Evolutionary conservation across 1,140 invertebrate genomes (phyloP).

Genomic region (Platyscapa corneri): DNA sequence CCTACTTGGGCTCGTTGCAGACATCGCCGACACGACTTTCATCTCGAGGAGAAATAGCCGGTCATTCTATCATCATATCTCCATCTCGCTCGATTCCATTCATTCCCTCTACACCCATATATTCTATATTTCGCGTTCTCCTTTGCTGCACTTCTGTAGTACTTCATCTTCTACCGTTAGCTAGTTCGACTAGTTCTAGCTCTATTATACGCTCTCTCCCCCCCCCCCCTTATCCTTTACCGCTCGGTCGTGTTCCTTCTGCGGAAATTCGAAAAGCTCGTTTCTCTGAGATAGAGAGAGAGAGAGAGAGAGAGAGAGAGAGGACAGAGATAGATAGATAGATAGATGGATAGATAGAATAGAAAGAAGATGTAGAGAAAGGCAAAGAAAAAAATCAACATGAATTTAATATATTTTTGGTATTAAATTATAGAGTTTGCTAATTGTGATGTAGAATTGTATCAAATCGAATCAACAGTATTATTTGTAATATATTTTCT

Average conservation of each 20-base stretch:
- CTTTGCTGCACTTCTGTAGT: constrained; percentile 49
- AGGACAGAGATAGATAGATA: neutral
- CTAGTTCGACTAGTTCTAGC: constrained; percentile 39
- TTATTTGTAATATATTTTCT: too few species aligned
- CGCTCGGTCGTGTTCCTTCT: constrained; percentile 12
- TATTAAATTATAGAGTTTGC: too few species aligned
- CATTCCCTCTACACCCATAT: constrained; percentile 17
- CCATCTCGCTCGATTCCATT: constrained; percentile 20
- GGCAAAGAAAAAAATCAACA: too few species aligned
- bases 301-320: neutral
- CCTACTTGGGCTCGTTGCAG: constrained; percentile 24
- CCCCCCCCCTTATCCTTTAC: neutral
- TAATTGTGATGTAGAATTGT: too few species aligned
- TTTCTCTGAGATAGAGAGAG: neutral
- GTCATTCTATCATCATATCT: constrained; percentile 22
- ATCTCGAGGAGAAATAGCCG: constrained; percentile 45
- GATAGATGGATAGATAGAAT: neutral
- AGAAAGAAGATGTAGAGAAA: too few species aligned
- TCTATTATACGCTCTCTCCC: neutral
- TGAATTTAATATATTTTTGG: neutral
- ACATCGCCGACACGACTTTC: constrained; percentile 46
- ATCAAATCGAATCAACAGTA: too few species aligned
- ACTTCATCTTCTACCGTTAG: constrained; percentile 42
- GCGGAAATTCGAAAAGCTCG: constrained; percentile 21
- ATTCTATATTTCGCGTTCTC: constrained; percentile 45